Base-by-base conservation (phyloP, 1,140 invertebrate species). In the Cyclina sinensis region DNA sequence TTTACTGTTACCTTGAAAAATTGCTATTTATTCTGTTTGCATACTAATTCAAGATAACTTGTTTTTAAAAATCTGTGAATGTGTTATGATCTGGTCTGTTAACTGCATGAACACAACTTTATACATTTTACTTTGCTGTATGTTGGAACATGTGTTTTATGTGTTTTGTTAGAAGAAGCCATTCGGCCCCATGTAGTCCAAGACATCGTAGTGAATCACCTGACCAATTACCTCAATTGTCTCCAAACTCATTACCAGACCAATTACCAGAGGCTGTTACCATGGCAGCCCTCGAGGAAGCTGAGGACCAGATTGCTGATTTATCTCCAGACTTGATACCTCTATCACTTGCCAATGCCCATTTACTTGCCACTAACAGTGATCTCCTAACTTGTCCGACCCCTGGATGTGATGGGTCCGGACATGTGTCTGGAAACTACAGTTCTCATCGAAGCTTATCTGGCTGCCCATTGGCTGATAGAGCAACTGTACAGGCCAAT, bases 381-480 rank as follows among this genome's bases (percentile, higher is more conserved):
- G 86, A 88, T 14, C 57, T 97, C 94, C 96, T 97, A 94, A 97
- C 79, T 24, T 96, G 96, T 84, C 95, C 95, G 27, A 96, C 95
- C 9, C 93, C 94, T 78, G 95, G 95, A 74, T 96, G 96, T 92
- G 95, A 96, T 90, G 96, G 96, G 16, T 93, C 94, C 39, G 96
- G 96, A 30, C 96, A 96, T 91, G 93, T 96, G 94, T 98, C 98
- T 92, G 98, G 98, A 68, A 97, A 97, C 95, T 97, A 97, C 94
- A 96, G 97, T 68, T 97, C 97, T 43, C 98, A 99, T 95, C 97
- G 97, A 62, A 97, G 97, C 94, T 95, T 98, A 74, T 97, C 97
- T 82, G 97, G 97, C 79, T 98, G 97, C 94, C 97, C 97, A 78
- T 96, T 97, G 91, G 97, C 97, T 27, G 97, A 98, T 85, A 91